Conservation (phyloP, 2,888 invertebrate species). For the Nomada ferruginata region DNA sequence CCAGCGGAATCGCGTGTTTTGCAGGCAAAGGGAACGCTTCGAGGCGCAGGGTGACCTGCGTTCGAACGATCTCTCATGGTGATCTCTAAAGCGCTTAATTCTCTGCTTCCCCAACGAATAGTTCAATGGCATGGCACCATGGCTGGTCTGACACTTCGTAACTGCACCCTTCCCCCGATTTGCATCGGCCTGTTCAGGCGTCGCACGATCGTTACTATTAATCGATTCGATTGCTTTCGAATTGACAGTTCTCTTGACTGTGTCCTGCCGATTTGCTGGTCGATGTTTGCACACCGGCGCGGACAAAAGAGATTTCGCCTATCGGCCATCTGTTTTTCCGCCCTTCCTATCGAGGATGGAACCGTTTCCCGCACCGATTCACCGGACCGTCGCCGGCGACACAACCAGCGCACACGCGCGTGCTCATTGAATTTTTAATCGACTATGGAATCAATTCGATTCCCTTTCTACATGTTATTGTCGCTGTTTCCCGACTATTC, state of each 20-base stretch:
- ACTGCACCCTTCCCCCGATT: constrained; percentile 46
- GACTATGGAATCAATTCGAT: constrained; percentile 19
- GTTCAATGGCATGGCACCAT: constrained; percentile 38
- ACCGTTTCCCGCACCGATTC: constrained; percentile 1
- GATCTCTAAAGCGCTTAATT: constrained; percentile 62
- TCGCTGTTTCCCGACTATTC: constrained; percentile 3
- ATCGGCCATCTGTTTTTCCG: constrained; percentile 34
- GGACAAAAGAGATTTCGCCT: constrained; percentile 42
- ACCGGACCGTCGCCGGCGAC: neutral
- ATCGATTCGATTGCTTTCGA: constrained; percentile 65
- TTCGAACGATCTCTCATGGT: constrained; percentile 46
- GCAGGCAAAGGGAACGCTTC: constrained; percentile 22
- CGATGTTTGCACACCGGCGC: constrained; percentile 45
- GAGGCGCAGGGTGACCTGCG: neutral
- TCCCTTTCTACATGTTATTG: neutral
- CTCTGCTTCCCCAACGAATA: constrained; percentile 44
- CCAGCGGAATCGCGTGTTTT: neutral
- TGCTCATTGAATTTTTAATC: constrained; percentile 46
- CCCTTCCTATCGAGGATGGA: neutral
- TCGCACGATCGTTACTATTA: constrained; percentile 60
- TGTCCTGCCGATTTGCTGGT: constrained; percentile 48
- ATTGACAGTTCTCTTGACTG: constrained; percentile 62
- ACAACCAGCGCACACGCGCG: neutral
- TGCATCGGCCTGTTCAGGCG: constrained; percentile 47
- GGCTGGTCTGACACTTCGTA: constrained; percentile 56